Percentiles rank a stretch among this genome's conserved stretches.
Evolutionary conservation across 2,797 vertebrate genomes (phyloP).

Genomic region (Oreochromis grahami): DNA sequence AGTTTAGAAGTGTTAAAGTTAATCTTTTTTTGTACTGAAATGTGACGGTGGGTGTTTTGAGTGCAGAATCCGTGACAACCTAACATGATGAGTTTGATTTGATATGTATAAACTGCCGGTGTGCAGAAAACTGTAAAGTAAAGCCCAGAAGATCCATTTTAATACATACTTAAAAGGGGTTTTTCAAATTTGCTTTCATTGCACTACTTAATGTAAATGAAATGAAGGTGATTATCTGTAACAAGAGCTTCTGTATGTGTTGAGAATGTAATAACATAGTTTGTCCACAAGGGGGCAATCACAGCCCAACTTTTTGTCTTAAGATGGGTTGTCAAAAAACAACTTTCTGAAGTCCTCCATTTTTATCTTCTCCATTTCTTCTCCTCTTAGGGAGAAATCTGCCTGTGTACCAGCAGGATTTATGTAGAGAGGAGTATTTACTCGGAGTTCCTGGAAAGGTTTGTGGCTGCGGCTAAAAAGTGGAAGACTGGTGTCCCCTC

Average conservation of each 20-base stretch:
- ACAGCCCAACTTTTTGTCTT: background rate
- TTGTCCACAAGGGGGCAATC: slow-evolving; percentile 40
- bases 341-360: background rate
- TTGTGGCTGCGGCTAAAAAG: slow-evolving; percentile 84
- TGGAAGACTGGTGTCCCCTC: slow-evolving; percentile 90
- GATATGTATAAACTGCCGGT: background rate
- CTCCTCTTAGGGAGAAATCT: slow-evolving; percentile 89
- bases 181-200: fast-evolving
- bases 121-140: background rate
- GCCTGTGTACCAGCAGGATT: slow-evolving; percentile 95
- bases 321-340: background rate
- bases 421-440: slow-evolving; percentile 92
- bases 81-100: background rate
- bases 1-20: background rate
- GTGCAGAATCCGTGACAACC: fast-evolving
- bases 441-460: slow-evolving; percentile 84
- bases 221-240: background rate
- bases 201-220: background rate
- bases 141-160: background rate
- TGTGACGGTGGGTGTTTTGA: background rate
- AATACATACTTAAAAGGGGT: background rate
- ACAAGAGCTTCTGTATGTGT: no score
- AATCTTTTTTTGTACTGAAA: background rate
- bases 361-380: background rate
- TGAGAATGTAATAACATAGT: background rate